Conservation (phyloP, 2,888 invertebrate genomes). For the Onchidella celtica region DNA sequence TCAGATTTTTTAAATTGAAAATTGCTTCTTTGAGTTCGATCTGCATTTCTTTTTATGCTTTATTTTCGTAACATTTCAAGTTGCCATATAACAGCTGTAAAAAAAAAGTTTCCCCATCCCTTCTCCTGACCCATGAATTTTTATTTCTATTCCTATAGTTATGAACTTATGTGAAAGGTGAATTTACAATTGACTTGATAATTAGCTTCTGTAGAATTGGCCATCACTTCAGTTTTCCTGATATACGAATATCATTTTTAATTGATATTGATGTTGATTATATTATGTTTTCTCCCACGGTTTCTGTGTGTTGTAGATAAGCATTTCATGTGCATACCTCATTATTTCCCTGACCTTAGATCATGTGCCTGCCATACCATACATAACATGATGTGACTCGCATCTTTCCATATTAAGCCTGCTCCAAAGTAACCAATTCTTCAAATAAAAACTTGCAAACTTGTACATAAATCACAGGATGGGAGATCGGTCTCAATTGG, state of each 20-base stretch:
- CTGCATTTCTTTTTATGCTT: too few species aligned
- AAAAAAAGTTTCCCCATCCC: too few species aligned
- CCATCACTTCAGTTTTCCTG: too few species aligned
- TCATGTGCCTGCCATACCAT: slow-evolving; percentile 2
- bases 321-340: background rate
- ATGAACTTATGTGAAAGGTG: too few species aligned
- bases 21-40: too few species aligned
- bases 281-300: background rate
- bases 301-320: background rate
- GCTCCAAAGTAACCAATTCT: slow-evolving; percentile 48
- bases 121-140: too few species aligned
- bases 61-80: too few species aligned
- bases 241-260: background rate
- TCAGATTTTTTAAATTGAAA: too few species aligned
- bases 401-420: background rate
- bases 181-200: too few species aligned
- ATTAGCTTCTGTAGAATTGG: too few species aligned
- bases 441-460: slow-evolving; percentile 20
- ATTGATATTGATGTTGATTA: background rate
- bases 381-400: background rate
- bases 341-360: background rate
- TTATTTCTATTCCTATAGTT: too few species aligned
- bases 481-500: slow-evolving; percentile 48
- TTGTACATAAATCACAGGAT: slow-evolving; percentile 29
- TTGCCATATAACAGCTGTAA: too few species aligned